Evolutionary conservation across 2,888 invertebrate genomes (phyloP), one percentile per base, ranked within the genome.

Genomic region (Metacarcinus magister): DNA sequence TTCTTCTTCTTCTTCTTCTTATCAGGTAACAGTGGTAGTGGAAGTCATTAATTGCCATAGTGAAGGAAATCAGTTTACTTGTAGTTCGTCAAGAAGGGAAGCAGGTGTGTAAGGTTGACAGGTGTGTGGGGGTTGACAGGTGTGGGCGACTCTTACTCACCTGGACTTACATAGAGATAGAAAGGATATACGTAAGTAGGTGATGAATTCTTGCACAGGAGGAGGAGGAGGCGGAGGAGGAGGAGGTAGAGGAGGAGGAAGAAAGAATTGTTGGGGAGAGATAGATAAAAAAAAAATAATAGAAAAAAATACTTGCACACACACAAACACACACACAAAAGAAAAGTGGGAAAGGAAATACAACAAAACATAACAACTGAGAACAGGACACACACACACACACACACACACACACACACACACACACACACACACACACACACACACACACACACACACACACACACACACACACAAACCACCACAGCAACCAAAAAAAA

Each of bases 361-460:
- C 8, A 2, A 54, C 54, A 54, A 2, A 54, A 10, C 54, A 54
- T 54, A 54, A 54, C 54, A 54, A 16, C 54, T 54, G 54, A 54
- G 54, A 54, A 48, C 4, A 4, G 13, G 44, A 28, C 82, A 28
- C 43, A 46, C 28, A 13, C 48, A 44, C 67, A 48, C 43, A 46
- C 46, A 46, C 43, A 43, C 46, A 46, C 92, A 28, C 28, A 44
- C 94, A 96, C 90, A 90, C 32, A 90, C 90, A 90, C 90, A 90
- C 90, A 90, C 90, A 90, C 32, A 90, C 90, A 90, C 32, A 90
- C 90, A 39, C 90, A 39, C 43, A 90, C 90, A 90, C 90, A 28
- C 90, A 90, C 43, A 39, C 43, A 90, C 90, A 39, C 90, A 90
- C 43, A 39, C 43, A 90, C 90, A 90, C 90, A 90, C 32, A 90